Evolutionary conservation across 35 echinoderm and acorn worm genomes (phyloP), one percentile per base, ranked within the genome.

Genomic region (Patiria miniata): DNA sequence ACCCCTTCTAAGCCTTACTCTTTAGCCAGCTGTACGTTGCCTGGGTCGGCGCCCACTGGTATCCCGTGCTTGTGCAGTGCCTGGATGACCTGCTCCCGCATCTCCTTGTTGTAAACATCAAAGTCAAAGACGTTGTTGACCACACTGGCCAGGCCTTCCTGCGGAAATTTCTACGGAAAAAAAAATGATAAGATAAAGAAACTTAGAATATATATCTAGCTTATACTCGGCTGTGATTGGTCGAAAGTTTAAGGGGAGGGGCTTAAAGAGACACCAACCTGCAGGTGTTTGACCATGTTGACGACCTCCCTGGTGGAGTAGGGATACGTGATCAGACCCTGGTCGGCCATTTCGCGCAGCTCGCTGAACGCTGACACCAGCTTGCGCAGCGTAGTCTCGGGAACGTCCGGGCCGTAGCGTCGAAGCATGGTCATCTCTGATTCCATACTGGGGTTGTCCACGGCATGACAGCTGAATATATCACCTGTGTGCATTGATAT

Each of bases 291-390:
- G 29, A 99, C 96, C 96, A 99, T 99, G 82, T 99, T 99, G 83
- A 99, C 96, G 1, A 99, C 96, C 61, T 99, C 96, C 69, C 96
- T 99, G 42, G 96, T 99, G 32, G 96, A 99, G 84, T 99, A 99
- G 10, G 96, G 96, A 61, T 99, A 99, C 19, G 96, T 83, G 54
- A 99, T 99, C 15, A 99, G 83, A 19, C 93, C 93, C 86, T 99
- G 93, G 78, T 99, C 96, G 7, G 96, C 96, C 86, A 99, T 87
- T 37, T 81, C 78, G 53, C 96, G 85, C 18, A 99, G 86, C 39
- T 99, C 96, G 10, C 96, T 86, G 39, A 99, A 99, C 0, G 93
- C 92, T 2, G 94, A 86, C 51, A 99, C 96, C 38, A 99, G 89
- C 79, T 92, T 94, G 44, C 79, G 91, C 39, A 99, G 87, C 10